A percentile compares a stretch with the other conserved stretches of the same genome.
Conservation (phyloP, 2,113 vertebrate species). For the Artemisiospiza belli region DNA sequence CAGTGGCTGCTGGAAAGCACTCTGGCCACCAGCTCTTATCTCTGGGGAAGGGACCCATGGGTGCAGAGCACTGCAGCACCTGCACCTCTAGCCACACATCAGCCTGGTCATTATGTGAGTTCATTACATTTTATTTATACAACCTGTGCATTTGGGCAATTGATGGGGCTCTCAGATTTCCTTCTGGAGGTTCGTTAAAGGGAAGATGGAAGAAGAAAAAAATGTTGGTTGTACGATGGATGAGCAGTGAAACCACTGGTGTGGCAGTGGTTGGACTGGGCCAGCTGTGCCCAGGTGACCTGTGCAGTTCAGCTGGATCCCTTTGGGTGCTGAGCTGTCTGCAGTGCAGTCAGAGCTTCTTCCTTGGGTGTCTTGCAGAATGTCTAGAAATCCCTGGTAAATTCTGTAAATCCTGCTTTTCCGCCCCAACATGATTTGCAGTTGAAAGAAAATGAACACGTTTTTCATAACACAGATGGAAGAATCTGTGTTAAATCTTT, state of each 20-base stretch:
- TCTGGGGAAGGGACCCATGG: not conserved
- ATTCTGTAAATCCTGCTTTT: slow-evolving; percentile 3
- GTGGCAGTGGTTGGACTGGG: not conserved
- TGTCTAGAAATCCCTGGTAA: not conserved
- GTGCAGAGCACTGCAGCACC: not conserved
- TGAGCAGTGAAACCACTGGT: not conserved
- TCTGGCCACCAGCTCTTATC: not conserved
- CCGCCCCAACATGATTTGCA: not conserved
- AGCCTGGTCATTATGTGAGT: not conserved
- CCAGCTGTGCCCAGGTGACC: not conserved
- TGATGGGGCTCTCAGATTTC: not conserved
- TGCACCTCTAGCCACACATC: not conserved
- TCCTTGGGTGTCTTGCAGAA: not conserved
- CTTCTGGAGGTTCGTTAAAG: not conserved
- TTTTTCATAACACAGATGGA: not conserved
- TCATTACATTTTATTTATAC: not conserved
- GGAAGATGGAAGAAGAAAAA: not conserved
- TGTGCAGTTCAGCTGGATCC: not conserved
- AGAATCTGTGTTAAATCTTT: not conserved
- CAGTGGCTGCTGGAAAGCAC: not conserved
- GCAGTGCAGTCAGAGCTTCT: not conserved
- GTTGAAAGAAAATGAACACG: not conserved
- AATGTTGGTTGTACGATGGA: accelerated
- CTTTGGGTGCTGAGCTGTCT: not conserved
- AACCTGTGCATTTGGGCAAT: not conserved